Percentiles rank a stretch among this genome's conserved stretches.
Evolutionary conservation across 2,113 vertebrate genomes (phyloP).

Genomic region (Chauna torquata): DNA sequence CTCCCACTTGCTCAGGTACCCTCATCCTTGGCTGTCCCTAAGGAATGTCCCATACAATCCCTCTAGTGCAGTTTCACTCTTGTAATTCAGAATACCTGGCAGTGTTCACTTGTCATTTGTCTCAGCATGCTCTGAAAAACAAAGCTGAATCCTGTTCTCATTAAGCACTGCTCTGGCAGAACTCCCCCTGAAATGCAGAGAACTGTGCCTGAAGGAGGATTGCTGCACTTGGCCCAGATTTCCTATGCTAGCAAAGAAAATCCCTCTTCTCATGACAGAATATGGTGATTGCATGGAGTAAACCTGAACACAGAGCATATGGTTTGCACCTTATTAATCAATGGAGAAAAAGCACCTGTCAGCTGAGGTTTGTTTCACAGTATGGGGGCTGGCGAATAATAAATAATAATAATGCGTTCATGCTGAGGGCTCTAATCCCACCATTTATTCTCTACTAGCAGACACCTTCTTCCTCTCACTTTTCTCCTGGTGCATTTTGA

Average conservation of each 20-base stretch:
- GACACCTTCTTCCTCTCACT: conserved; percentile 17
- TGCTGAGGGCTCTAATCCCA: conserved; percentile 56
- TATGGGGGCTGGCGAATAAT: conserved; percentile 38
- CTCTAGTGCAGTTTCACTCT: background rate
- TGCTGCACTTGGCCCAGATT: conserved; percentile 1
- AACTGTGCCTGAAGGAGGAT: background rate
- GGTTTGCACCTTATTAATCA: conserved; percentile 50
- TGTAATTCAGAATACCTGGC: background rate
- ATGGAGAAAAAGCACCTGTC: conserved; percentile 43
- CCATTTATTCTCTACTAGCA: background rate
- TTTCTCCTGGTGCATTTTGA: conserved; percentile 8
- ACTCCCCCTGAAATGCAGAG: background rate
- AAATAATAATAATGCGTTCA: conserved; percentile 61
- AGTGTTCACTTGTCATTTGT: background rate
- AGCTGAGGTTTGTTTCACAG: conserved; percentile 27
- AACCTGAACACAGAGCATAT: background rate
- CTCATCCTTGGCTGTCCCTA: background rate
- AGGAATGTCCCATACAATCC: background rate
- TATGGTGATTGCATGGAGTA: background rate
- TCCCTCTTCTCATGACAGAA: conserved; percentile 2
- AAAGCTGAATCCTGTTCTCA: background rate
- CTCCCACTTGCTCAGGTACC: background rate
- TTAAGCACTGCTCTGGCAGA: background rate
- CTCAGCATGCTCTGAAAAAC: background rate
- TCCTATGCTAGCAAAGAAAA: conserved; percentile 27